Evolutionary conservation across 2,888 invertebrate species (phyloP).

Genomic region (Lochmaea crataegi): DNA sequence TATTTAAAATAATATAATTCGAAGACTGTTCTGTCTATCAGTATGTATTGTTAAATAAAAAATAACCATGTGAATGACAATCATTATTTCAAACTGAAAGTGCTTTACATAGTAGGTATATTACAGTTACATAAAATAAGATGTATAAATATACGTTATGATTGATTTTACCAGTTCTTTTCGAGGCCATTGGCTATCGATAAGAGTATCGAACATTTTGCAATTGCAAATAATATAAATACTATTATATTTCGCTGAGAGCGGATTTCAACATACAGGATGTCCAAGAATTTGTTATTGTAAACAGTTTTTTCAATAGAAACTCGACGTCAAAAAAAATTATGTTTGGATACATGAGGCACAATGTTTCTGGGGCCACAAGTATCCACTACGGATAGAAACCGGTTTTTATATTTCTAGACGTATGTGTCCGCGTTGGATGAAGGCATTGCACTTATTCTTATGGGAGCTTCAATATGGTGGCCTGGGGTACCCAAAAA

Average conservation of each 20-base stretch:
- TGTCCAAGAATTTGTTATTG: not conserved
- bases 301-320: no score
- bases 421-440: no score
- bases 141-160: not conserved
- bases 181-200: slow-evolving; percentile 6
- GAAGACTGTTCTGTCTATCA: not conserved
- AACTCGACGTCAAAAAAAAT: no score
- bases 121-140: slow-evolving; percentile 3
- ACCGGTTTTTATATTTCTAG: no score
- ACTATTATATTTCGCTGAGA: not conserved
- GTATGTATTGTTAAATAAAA: not conserved
- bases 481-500: no score
- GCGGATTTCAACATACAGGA: not conserved
- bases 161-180: slow-evolving; percentile 6
- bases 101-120: not conserved
- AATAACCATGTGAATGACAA: slow-evolving; percentile 6
- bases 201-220: not conserved
- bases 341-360: no score
- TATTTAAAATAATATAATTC: no score
- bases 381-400: no score
- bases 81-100: slow-evolving; percentile 2
- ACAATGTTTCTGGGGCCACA: no score
- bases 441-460: no score
- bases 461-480: no score
- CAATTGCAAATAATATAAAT: not conserved